phyloP scores from a whole-genome alignment of 2,113 vertebrate genomes.

The Ciconia boyciana region DNA sequence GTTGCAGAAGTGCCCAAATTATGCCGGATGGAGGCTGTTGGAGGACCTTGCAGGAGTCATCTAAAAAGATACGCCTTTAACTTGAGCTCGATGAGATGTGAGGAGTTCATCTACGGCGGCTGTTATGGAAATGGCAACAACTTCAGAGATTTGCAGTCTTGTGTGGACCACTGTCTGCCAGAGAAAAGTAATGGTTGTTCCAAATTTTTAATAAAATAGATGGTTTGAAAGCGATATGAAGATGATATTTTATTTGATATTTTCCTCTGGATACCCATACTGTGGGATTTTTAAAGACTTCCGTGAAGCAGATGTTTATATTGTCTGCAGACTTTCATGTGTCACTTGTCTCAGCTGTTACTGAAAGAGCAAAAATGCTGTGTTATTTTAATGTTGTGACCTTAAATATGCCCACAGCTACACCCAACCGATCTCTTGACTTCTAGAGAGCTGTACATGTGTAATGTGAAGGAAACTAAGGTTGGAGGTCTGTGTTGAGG shows the following conservation, averaged over 20 bases:
- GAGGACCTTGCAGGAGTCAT: conserved; percentile 71
- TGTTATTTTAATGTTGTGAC: neutral
- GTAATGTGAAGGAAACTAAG: neutral
- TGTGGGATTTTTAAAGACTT: neutral
- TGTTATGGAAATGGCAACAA: conserved; percentile 80
- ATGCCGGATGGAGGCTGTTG: conserved; percentile 79
- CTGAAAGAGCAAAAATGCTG: neutral
- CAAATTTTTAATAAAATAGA: conserved; percentile 55
- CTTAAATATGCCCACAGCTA: neutral
- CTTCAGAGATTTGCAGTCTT: conserved; percentile 76
- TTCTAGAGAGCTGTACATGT: neutral
- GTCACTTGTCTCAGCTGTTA: neutral
- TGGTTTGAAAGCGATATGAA: conserved; percentile 1
- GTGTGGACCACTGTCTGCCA: conserved; percentile 81
- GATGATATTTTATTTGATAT: conserved; percentile 23
- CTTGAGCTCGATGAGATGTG: conserved; percentile 86
- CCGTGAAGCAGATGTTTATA: neutral
- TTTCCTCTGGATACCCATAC: neutral
- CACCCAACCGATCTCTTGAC: neutral
- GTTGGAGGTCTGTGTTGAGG: neutral
- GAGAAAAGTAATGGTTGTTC: conserved; percentile 73
- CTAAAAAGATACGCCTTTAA: conserved; percentile 83
- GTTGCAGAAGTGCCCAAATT: conserved; percentile 82
- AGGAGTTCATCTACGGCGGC: conserved; percentile 78
- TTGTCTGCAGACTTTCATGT: neutral